phyloP scores from a whole-genome alignment of 2,888 invertebrate genomes.

The Anodontia alba region DNA sequence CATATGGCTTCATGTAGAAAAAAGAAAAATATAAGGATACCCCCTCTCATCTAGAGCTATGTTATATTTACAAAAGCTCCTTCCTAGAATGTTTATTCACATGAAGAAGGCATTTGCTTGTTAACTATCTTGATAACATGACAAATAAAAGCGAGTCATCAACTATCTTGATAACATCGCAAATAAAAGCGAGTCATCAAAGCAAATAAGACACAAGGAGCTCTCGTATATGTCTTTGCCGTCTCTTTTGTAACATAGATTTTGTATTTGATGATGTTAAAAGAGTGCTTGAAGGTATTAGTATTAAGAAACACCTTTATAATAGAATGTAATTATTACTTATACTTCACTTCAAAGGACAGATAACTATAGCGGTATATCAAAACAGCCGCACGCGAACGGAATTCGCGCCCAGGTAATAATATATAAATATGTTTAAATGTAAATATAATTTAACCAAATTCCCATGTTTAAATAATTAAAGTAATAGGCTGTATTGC shows the following conservation, averaged over 20 bases:
- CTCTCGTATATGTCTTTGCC: neutral
- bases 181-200: neutral
- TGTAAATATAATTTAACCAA: no score
- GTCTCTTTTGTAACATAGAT: neutral
- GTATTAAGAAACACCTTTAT: neutral
- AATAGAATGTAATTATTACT: conserved; percentile 2
- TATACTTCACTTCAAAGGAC: neutral
- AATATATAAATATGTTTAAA: neutral
- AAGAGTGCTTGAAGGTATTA: neutral
- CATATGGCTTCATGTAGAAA: no score
- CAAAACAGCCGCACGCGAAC: conserved; percentile 9
- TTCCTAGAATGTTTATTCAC: neutral
- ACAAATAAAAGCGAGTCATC: neutral
- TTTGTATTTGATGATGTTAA: neutral
- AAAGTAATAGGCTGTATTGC: no score
- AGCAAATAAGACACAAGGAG: neutral
- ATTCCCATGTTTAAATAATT: no score
- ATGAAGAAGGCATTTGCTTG: neutral
- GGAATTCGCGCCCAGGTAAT: neutral
- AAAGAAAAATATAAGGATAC: no score
- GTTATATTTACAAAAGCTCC: neutral
- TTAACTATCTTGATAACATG: neutral
- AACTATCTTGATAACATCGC: neutral
- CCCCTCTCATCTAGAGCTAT: no score
- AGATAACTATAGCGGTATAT: neutral